Evolutionary conservation across 2,888 invertebrate genomes (phyloP), one percentile per base, ranked within the genome.

Genomic region (Ypsolopha scabrella): DNA sequence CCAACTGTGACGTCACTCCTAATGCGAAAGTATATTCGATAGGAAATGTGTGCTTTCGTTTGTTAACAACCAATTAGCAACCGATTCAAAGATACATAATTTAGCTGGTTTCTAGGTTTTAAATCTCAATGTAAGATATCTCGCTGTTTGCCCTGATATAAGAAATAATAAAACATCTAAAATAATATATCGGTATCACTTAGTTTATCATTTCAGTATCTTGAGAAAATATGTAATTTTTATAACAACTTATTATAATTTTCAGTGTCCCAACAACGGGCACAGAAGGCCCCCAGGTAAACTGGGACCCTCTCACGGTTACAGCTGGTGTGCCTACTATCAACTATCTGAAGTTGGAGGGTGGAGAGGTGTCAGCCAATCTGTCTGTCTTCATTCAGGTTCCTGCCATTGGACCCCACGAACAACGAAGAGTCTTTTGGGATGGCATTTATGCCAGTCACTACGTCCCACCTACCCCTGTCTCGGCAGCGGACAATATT

Each of bases 371-470:
- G 10, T 4, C 41, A 3, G 35, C 51, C 35, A 52, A 54, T 13
- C 44, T 52, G 3, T 11, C 53, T 0, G 54, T 56, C n/a, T 55
- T 53, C 49, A 44, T 52, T 0, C 69, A 72, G 50, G 55, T 60
- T 8, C 10, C 55, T 1, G 64, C 62, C 43, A 55, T 60, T 6
- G 64, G 70, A 55, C 80, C 80, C 0, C 74, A 77, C 37, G 51
- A 60, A 0, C 56, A 63, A 13, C 60, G 68, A 0, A 74, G 71
- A 60, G 53, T 54, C 0, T 67, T 73, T 57, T 77, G 77, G 77
- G 59, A 61, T 41, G 57, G 56, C 34, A 54, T 75, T 8, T 69
- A 73, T 52, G 33, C 53, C 1, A 57, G 55, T 3, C 66, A 70
- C 55, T 75, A 77, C 49, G 59, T 57, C n/a, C 54, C 65, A 44